Conservation (phyloP, 2,888 invertebrate genomes). For the Gisinianus flammeolus region DNA sequence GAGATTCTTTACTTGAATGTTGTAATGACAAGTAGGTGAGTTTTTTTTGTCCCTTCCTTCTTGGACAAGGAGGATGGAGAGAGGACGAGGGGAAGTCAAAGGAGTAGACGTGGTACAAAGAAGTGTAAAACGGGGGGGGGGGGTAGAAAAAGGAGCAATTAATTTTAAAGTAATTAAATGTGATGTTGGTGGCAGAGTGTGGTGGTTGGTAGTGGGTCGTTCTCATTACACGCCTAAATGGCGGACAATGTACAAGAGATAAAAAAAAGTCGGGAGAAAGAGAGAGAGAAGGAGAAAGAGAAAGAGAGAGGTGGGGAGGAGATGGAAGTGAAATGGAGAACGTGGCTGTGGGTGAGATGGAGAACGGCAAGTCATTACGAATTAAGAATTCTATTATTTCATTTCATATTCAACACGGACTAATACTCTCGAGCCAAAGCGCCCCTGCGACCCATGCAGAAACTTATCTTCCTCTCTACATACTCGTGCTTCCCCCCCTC, state of each 20-base stretch:
- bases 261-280: background rate
- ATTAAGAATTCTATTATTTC: background rate
- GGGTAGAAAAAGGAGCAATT: background rate
- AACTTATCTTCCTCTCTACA: no score
- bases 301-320: background rate
- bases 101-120: no score
- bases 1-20: no score
- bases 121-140: background rate
- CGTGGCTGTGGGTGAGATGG: background rate
- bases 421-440: no score
- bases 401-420: background rate
- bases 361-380: background rate
- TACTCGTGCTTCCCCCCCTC: background rate
- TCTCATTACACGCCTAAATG: background rate
- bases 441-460: no score
- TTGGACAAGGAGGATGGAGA: background rate
- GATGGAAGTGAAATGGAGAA: background rate
- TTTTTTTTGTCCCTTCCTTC: no score
- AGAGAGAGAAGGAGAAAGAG: background rate
- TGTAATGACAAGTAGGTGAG: no score
- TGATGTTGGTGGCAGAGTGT: background rate
- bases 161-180: conserved; percentile 11
- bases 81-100: background rate
- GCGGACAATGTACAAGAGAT: background rate
- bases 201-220: background rate